Evolutionary conservation across 1,140 invertebrate species (phyloP), one percentile per base, ranked within the genome.

Genomic region (Carcinoscorpius rotundicauda): DNA sequence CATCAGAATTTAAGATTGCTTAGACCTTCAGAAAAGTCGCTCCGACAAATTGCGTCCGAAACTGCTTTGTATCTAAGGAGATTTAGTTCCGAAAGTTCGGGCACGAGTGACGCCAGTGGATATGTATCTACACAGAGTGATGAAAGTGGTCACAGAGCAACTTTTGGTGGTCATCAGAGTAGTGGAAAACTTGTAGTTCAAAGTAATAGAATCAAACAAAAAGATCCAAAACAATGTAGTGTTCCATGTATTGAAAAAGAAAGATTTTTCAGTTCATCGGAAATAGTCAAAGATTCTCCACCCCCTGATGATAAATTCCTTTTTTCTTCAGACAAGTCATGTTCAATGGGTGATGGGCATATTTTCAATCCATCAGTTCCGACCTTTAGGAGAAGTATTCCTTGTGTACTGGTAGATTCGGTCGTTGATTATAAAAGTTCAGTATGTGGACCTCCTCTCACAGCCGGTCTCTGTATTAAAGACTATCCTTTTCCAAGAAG

Each of bases 31-130:
- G 52, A 49, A 4, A 49, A 58, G 10, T n/a, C 49, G 10, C n/a
- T 62, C 29, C 60, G 64, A 50, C 64, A 66, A 51, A 66, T 66
- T 49, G 58, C 67, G 6, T 63, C 58, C 5, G 64, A 68, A 55
- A 50, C 58, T 49, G 58, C 60, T 56, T 51, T 68, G 4, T 66
- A 59, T 52, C 49, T 49, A 9, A 53, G 70, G 51, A 65, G 71
- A 3, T 69, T 66, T 51, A 72, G 72, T 62, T 74, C 72, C 49
- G 66, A 72, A 58, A 69, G 72, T 55, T 74, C 73, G 6, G 71
- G 62, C 68, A 69, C 58, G 61, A 73, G 63, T 60, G 72, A 69
- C 71, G 70, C 66, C n/a, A 61, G 68, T 3, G 62, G 52, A 48
- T 50, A 65, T 9, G n/a, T n/a, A n/a, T 57, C 61, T 11, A 51